Percentiles rank a stretch among this genome's conserved stretches.
Conservation (phyloP, 2,888 invertebrate species). For the Amphipoea lucens region DNA sequence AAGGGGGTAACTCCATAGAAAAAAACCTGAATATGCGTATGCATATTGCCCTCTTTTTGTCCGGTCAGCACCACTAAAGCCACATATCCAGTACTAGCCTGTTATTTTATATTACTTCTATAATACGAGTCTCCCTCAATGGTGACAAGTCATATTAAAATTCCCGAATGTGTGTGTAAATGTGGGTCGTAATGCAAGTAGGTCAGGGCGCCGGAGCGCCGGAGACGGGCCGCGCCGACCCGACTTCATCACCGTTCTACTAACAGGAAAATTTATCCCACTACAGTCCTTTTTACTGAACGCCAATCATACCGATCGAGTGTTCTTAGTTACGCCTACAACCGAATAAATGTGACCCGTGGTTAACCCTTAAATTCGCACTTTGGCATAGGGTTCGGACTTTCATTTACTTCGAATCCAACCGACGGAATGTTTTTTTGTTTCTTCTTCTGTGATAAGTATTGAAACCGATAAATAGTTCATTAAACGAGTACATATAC, state of each 20-base stretch:
- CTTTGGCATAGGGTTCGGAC: neutral
- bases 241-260: constrained; percentile 52
- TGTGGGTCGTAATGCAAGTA: constrained; percentile 83
- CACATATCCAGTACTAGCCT: constrained; percentile 13
- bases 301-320: constrained; percentile 62
- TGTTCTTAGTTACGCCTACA: constrained; percentile 74
- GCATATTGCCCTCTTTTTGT: neutral
- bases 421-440: neutral
- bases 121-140: constrained; percentile 51
- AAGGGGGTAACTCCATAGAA: neutral
- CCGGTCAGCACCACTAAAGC: constrained; percentile 4
- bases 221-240: constrained; percentile 58
- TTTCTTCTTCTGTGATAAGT: neutral
- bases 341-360: constrained; percentile 58
- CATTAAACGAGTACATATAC: neutral
- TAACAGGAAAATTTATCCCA: constrained; percentile 71
- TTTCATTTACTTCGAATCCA: constrained; percentile 3
- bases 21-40: neutral
- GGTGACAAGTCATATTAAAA: constrained; percentile 75
- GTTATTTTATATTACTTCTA: constrained; percentile 46
- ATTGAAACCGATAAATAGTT: neutral
- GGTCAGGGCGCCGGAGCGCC: constrained; percentile 75
- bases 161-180: constrained; percentile 76
- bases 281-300: constrained; percentile 72
- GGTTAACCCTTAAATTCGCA: constrained; percentile 48